Conservation (phyloP, 37 sponge, comb jelly and placozoan species). For the Cladorhizidae sp. region DNA sequence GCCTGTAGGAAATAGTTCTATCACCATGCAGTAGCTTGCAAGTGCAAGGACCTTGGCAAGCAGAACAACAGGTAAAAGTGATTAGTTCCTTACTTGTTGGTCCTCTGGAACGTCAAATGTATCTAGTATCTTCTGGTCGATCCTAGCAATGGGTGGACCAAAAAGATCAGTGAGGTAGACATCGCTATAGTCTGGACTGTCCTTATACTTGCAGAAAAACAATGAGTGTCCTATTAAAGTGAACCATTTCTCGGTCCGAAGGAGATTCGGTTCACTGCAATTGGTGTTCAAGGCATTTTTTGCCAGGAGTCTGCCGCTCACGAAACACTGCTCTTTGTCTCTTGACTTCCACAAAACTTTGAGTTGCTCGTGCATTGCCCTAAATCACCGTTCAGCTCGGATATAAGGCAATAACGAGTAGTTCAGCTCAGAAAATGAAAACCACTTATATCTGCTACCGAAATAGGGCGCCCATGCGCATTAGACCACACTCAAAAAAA, state of each 20-base stretch:
- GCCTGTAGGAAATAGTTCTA: no score
- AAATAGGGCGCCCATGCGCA: no score
- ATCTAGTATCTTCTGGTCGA: constrained; percentile 15
- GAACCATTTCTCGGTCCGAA: constrained; percentile 22
- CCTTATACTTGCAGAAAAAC: constrained; percentile 20
- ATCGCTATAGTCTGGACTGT: constrained; percentile 34
- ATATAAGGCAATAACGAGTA: no score
- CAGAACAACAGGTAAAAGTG: no score
- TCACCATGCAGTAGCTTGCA: not conserved
- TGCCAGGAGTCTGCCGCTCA: constrained; percentile 13
- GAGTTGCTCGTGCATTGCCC: constrained; percentile 31
- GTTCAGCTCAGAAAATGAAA: no score
- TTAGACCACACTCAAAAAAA: no score
- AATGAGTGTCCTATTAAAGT: constrained; percentile 29
- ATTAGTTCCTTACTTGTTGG: constrained; percentile 8
- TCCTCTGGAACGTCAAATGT: constrained; percentile 1
- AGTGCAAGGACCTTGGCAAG: no score
- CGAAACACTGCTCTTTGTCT: constrained; percentile 15
- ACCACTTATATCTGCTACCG: no score
- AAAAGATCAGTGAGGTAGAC: constrained; percentile 43
- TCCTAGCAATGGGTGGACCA: constrained; percentile 30
- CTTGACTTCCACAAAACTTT: constrained; percentile 35
- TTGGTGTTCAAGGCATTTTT: not conserved
- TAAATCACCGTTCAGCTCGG: no score
- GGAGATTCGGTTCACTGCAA: not conserved